phyloP scores from a whole-genome alignment of 2,888 invertebrate species.

The Rotaria socialis region DNA sequence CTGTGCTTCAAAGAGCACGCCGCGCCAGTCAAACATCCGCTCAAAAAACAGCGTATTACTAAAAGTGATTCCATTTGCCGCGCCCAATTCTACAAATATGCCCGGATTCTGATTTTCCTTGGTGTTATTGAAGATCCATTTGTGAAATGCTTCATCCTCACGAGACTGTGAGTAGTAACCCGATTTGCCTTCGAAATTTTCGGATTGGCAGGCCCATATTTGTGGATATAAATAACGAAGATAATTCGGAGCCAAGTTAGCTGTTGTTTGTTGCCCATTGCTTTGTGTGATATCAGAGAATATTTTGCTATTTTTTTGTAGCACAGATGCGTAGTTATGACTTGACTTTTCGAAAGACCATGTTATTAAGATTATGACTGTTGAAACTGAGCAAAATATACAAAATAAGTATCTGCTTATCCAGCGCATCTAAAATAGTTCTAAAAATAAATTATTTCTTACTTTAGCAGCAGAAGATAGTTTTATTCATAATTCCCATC shows the following conservation, averaged over 20 bases:
- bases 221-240: background rate
- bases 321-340: too few species aligned
- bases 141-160: background rate
- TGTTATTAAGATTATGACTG: too few species aligned
- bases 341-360: too few species aligned
- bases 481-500: too few species aligned
- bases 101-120: background rate
- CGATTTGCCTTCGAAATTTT: background rate
- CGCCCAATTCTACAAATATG: background rate
- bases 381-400: too few species aligned
- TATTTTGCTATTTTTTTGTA: too few species aligned
- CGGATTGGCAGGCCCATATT: background rate
- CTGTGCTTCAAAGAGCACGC: background rate
- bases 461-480: too few species aligned
- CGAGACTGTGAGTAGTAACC: background rate
- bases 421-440: too few species aligned
- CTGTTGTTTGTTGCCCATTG: background rate
- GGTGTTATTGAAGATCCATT: background rate
- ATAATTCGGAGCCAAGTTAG: background rate
- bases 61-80: background rate
- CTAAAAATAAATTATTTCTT: too few species aligned
- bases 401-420: too few species aligned
- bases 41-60: slow-evolving; percentile 15
- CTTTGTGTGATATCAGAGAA: too few species aligned
- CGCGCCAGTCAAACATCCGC: slow-evolving; percentile 16